Percentiles rank a stretch among this genome's conserved stretches.
These are phyloP conservation scores for Tachystola acroxantha DNA, from an alignment of 2,888 invertebrate species.

Conservation along the genomic window DNA sequence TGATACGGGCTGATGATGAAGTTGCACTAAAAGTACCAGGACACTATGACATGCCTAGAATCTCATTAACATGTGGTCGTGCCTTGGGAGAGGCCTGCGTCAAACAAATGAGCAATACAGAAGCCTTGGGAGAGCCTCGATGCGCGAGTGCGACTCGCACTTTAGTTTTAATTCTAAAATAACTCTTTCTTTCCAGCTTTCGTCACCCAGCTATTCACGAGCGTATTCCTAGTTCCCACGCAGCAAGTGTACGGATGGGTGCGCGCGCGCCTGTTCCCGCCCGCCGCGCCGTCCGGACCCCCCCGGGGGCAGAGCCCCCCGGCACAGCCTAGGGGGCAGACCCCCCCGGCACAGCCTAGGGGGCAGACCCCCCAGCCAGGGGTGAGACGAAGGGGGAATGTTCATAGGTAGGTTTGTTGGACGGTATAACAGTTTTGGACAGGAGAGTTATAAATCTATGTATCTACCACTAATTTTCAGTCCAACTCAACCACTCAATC, in stretches of 20 bases:
- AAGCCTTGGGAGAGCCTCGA: no score
- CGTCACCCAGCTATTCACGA: conserved; percentile 77
- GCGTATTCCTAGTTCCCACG: conserved; percentile 79
- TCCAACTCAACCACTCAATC: no score
- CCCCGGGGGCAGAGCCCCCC: conserved; percentile 7
- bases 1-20: no score
- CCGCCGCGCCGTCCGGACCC: conserved; percentile 14
- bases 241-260: conserved; percentile 62
- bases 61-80: no score
- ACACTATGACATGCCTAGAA: no score
- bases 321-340: conserved; percentile 5
- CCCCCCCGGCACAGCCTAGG: conserved; percentile 9
- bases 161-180: no score
- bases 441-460: no score
- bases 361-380: conserved; percentile 9
- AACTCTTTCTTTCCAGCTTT: conserved; percentile 44
- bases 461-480: no score
- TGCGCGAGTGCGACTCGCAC: no score
- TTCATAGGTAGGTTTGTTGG: conserved; percentile 65
- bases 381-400: conserved; percentile 41
- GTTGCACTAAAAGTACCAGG: no score
- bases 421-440: neutral
- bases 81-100: no score
- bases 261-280: conserved; percentile 31
- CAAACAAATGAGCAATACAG: no score